Base-by-base conservation (phyloP, 2,888 invertebrate genomes). In the Anagyrus pseudococci region DNA sequence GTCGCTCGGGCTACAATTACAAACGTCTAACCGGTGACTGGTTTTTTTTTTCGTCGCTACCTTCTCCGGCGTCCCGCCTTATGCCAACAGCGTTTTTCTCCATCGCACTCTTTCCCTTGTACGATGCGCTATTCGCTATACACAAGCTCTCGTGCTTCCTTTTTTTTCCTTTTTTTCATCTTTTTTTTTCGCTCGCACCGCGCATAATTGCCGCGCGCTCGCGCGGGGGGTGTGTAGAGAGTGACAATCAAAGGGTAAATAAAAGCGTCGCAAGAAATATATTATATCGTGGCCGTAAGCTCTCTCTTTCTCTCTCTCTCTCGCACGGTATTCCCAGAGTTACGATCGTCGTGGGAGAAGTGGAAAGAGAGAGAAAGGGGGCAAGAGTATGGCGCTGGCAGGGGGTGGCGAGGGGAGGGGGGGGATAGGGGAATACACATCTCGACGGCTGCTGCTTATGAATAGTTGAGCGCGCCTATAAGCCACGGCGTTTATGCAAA, bases 241-340 rank as follows among this genome's bases (percentile, higher is more conserved):
- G 22, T 23, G 15, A 4, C 50, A 40, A 50, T 37, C 37, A 50
- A 50, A 40, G 50, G 22, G 50, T 40, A 50, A 50, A 50, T 22
- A 33, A 49, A 49, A 49, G 17, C n/a, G 29, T n/a, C 15, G n/a
- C 29, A 25, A 20, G 29, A 55, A 17, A 47, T 20, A 33, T 29
- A 47, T 6, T 17, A 33, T 29, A 47, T 6, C 13, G 29, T 29
- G 10, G 29, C 29, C n/a, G n/a, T n/a, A n/a, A n/a, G n/a, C n/a
- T n/a, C n/a, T n/a, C n/a, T n/a, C n/a, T n/a, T n/a, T n/a, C n/a
- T n/a, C n/a, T n/a, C 29, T 7, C 29, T 7, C 4, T 4, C 29
- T 29, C 29, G 29, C 29, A 29, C 29, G 29, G 10, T 10, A 29
- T 29, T 29, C 10, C 29, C 25, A 25, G 25, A 23, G 40, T 23